Evolutionary conservation across 1,140 invertebrate genomes (phyloP), one percentile per base, ranked within the genome.

Genomic region (Drosophila triauraria): DNA sequence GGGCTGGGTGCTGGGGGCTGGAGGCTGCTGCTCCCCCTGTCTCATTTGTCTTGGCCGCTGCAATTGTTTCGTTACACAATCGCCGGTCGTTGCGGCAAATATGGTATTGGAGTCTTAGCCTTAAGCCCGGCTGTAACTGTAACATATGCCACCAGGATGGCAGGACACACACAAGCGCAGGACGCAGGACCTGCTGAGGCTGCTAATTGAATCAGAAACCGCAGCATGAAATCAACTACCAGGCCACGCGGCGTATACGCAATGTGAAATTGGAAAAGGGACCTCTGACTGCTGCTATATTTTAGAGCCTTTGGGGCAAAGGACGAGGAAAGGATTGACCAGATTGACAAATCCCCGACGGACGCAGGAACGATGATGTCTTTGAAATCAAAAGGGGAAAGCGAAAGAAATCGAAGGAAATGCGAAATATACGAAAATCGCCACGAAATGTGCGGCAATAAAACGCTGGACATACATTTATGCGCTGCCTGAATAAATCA

Each of bases 171-270:
- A 20, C 46, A 25, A 2, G 9, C 15, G 15, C 48, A 32, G 27
- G n/a, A 2, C 17, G n/a, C 47, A 27, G 30, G 27, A 35, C 47
- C 27, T 20, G 32, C 44, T 12, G n/a, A 35, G 46, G 38, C 40
- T 44, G 75, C 50, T 77, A 77, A 77, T 77, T 77, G 74, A 77
- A 77, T 77, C 74, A 77, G 62, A 60, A 77, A 61, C 75, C 74
- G 50, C 75, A 77, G 42, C 75, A 54, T 59, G 40, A 68, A 69
- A 61, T 76, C 74, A 67, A 47, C 74, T 50, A 68, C 54, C 68
- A 77, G 54, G 64, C 61, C n/a, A 50, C 40, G 43, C 38, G 54
- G 67, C 69, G 69, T 35, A 70, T 58, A 58, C 69, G 53, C 69
- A 72, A 72, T 44, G 56, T 46, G 42, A 56, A 56, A 42, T 40